These are phyloP conservation scores for Silvanus unidentatus DNA, from an alignment of 2,888 invertebrate genomes.

Conservation along the genomic window DNA sequence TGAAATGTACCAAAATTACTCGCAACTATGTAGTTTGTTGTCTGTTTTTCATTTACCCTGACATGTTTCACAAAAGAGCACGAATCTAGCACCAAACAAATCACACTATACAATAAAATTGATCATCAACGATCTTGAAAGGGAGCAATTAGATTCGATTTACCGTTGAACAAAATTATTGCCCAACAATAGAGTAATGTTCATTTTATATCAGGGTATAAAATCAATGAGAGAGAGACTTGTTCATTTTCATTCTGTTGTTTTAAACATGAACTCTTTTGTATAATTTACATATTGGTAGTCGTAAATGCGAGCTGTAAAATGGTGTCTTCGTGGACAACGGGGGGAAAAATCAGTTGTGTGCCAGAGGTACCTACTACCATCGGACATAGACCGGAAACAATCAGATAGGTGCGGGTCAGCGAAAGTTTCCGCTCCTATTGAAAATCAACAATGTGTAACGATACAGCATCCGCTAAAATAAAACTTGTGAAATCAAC, in stretches of 20 bases:
- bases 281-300: too few relatives aligned
- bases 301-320: too few relatives aligned
- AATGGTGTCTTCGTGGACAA: too few relatives aligned
- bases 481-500: slow-evolving; percentile 29
- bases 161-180: not conserved
- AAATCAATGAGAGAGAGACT: too few relatives aligned
- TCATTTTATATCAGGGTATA: not conserved
- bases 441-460: slow-evolving; percentile 46
- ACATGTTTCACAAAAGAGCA: too few relatives aligned
- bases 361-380: not conserved
- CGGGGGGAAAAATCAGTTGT: not conserved
- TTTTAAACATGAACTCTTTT: too few relatives aligned
- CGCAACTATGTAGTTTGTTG: too few relatives aligned
- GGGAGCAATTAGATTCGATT: not conserved
- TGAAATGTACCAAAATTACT: too few relatives aligned
- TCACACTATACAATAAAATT: slow-evolving; percentile 12
- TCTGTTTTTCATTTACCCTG: too few relatives aligned
- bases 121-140: slow-evolving; percentile 11
- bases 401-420: slow-evolving; percentile 42
- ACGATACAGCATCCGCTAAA: slow-evolving; percentile 43
- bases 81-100: too few relatives aligned
- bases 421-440: slow-evolving; percentile 46
- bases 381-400: slow-evolving; percentile 34
- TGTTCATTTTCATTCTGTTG: too few relatives aligned
- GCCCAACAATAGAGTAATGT: not conserved